Conservation (phyloP, 2,888 invertebrate species). For the Silvanus unidentatus region DNA sequence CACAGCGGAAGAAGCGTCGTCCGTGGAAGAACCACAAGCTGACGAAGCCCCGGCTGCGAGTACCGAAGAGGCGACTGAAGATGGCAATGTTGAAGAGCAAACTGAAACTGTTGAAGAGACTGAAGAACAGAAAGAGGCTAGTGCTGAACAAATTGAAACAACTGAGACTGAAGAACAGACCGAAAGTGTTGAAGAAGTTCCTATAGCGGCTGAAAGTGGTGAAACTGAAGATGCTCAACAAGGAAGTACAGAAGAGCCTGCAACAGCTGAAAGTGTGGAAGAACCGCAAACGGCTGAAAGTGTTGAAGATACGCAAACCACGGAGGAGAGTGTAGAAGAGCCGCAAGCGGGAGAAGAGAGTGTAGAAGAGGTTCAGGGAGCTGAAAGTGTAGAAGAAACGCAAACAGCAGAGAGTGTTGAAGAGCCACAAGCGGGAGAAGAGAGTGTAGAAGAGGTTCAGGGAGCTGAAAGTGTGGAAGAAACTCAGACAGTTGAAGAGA, state of each 20-base stretch:
- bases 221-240: background rate
- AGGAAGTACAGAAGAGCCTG: constrained; percentile 5
- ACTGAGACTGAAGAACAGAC: constrained; percentile 12
- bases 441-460: constrained; percentile 4
- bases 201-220: background rate
- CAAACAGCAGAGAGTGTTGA: constrained; percentile 19
- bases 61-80: constrained; percentile 17
- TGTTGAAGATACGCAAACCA: constrained; percentile 2
- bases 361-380: constrained; percentile 3
- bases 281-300: constrained; percentile 2
- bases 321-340: constrained; percentile 5
- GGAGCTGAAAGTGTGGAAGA: constrained; percentile 5
- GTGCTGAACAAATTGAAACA: constrained; percentile 11
- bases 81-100: constrained; percentile 13
- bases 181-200: constrained; percentile 4
- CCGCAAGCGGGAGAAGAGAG: constrained; percentile 19
- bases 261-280: constrained; percentile 7
- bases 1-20: constrained; percentile 43
- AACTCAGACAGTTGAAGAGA: constrained; percentile 21
- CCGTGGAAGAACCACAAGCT: constrained; percentile 16
- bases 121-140: constrained; percentile 11
- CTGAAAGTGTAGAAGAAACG: constrained; percentile 7
- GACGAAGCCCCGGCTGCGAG: constrained; percentile 24
- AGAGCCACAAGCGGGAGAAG: constrained; percentile 17
- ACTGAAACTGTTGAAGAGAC: constrained; percentile 9